Base-by-base conservation (phyloP, 2,797 vertebrate genomes). In the Nannoperca obscura region DNA sequence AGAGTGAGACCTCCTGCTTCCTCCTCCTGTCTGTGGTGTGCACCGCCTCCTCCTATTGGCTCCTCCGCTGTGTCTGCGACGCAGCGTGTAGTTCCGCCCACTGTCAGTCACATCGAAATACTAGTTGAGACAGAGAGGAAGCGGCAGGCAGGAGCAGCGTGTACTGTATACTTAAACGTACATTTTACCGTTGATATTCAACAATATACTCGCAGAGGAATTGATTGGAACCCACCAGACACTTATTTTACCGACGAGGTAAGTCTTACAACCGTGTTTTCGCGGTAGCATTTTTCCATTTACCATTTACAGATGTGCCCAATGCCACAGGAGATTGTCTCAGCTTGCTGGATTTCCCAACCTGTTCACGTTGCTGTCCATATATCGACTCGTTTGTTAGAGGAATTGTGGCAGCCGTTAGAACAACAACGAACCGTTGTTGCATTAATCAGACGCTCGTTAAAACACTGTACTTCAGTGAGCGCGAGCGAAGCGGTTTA, bases 71-170 rank as follows among this genome's bases (percentile, higher is more conserved):
- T 80, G 91, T 86, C 91, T 91, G 76, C 78, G 84, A 84, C 90
- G 92, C 92, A 91, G 86, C 87, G 87, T 70, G 91, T 90, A 91
- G 92, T 85, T 89, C 95, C 95, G 93, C 95, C 94, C 92, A 87
- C 42, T 85, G 67, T 88, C 38, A 85, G 67, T 88, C 88, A 86
- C 92, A 89, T 66, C 83, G 79, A 84, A 92, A 89, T 85, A 93
- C 89, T 70, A 89, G 87, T 80, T 76, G 81, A 86, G 65, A 78
- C 83, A 59, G 78, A 59, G 78, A 92, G 80, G 82, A 89, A 88
- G 89, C 85, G 71, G 76, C 71, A 61, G 79, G 20, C 71, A 59
- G 63, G n/a, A 69, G 67, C 71, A 42, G 42, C 42, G 80, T 79
- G 76, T 69, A 60, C 80, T 66, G 55, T 62, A 0, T 19, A 67